Evolutionary conservation across 2,797 vertebrate species (phyloP).

Genomic region (Nyctalus aviator): DNA sequence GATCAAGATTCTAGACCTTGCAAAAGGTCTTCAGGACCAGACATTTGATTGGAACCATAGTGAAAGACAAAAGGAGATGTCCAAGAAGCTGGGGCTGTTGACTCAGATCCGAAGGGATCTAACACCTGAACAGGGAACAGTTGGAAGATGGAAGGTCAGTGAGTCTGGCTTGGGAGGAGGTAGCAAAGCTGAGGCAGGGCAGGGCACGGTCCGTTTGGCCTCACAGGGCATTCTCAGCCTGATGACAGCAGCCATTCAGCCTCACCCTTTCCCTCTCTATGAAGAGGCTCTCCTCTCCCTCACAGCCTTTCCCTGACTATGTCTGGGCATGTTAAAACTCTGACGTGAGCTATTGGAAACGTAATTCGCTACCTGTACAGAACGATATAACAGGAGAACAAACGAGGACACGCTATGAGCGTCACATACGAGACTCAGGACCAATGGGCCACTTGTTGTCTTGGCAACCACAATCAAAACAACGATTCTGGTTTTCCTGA

Average conservation of each 20-base stretch:
- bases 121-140: neutral
- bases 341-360: conserved; percentile 41
- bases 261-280: neutral
- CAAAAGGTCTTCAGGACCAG: neutral
- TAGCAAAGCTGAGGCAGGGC: neutral
- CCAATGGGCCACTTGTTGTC: conserved; percentile 37
- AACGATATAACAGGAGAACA: conserved; percentile 56
- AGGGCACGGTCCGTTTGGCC: neutral
- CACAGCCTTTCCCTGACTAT: conserved; percentile 43
- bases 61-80: neutral
- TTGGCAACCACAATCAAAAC: conserved; percentile 77
- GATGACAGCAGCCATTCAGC: neutral
- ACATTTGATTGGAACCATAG: neutral
- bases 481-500: conserved; percentile 33
- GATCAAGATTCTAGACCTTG: neutral
- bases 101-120: neutral
- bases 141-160: neutral
- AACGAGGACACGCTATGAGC: conserved; percentile 54
- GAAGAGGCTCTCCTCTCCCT: neutral
- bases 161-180: neutral
- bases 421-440: conserved; percentile 2
- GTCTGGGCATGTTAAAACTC: conserved; percentile 64
- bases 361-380: conserved; percentile 9
- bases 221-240: neutral
- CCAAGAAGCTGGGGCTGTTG: neutral